These are phyloP conservation scores for Ridgeia piscesae DNA, from an alignment of 1,140 invertebrate species.

Conservation along the genomic window DNA sequence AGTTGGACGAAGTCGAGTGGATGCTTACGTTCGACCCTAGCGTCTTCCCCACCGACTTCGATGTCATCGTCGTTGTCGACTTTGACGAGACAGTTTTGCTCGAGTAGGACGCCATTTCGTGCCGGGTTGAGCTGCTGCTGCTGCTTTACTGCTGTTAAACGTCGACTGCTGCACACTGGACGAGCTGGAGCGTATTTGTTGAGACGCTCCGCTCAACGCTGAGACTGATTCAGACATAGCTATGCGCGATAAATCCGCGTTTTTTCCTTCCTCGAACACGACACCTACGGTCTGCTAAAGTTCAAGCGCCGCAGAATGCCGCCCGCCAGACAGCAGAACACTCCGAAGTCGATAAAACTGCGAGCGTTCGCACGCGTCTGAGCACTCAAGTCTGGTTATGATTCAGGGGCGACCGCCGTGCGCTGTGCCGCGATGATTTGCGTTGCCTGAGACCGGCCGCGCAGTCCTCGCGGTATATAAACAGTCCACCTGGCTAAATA, in stretches of 20 bases:
- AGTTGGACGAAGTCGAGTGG: slow-evolving; percentile 7
- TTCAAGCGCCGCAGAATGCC: not conserved
- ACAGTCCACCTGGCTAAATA: not conserved
- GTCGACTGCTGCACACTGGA: not conserved
- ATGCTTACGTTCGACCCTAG: not conserved
- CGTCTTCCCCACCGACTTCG: not conserved
- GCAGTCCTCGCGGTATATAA: not conserved
- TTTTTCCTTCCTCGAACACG: not conserved
- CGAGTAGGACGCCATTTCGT: slow-evolving; percentile 14
- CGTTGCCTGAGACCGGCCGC: not conserved
- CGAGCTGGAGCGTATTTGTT: slow-evolving; percentile 2
- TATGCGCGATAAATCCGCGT: not conserved
- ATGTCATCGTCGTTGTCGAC: slow-evolving; percentile 12
- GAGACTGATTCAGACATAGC: not conserved
- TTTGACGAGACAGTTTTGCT: slow-evolving; percentile 18
- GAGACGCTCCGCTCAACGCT: not conserved
- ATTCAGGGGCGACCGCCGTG: not conserved
- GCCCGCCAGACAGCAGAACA: not conserved
- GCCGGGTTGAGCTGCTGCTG: slow-evolving; percentile 9
- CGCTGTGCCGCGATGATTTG: not conserved
- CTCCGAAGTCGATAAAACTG: not conserved
- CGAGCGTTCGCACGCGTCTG: not conserved
- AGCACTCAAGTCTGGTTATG: not conserved
- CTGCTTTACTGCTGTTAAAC: slow-evolving; percentile 10
- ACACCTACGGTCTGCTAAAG: not conserved